Evolutionary conservation across 2,888 invertebrate genomes (phyloP).

Genomic region (Spialia ferax): DNA sequence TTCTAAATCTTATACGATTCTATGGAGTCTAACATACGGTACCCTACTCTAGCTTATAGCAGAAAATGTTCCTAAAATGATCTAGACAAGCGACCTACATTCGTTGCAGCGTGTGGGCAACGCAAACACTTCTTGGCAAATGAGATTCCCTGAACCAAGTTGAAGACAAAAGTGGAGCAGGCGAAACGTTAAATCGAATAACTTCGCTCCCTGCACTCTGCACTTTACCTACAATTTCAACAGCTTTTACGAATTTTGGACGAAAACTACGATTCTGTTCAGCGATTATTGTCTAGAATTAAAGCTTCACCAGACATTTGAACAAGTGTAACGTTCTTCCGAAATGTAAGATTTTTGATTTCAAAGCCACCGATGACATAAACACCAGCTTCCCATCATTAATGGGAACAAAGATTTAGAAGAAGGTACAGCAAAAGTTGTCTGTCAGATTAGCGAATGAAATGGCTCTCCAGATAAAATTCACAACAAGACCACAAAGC

Average conservation of each 20-base stretch:
- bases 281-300: neutral
- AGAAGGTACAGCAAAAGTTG: no score
- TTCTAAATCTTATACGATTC: no score
- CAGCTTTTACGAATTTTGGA: constrained; percentile 35
- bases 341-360: neutral
- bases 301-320: neutral
- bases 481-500: no score
- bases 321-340: neutral
- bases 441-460: no score
- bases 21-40: no score
- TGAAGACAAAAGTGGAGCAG: constrained; percentile 30
- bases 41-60: neutral
- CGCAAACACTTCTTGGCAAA: constrained; percentile 31
- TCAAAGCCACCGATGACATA: no score
- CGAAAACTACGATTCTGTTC: constrained; percentile 25
- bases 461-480: no score
- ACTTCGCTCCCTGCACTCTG: constrained; percentile 23
- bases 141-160: constrained; percentile 31
- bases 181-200: constrained; percentile 35
- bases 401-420: no score
- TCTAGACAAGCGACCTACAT: constrained; percentile 21
- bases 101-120: constrained; percentile 26
- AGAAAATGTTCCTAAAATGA: neutral
- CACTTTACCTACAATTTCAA: constrained; percentile 33
- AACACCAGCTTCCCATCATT: no score